phyloP scores from a whole-genome alignment of 2,113 vertebrate species.

The Tragelaphus buxtoni region DNA sequence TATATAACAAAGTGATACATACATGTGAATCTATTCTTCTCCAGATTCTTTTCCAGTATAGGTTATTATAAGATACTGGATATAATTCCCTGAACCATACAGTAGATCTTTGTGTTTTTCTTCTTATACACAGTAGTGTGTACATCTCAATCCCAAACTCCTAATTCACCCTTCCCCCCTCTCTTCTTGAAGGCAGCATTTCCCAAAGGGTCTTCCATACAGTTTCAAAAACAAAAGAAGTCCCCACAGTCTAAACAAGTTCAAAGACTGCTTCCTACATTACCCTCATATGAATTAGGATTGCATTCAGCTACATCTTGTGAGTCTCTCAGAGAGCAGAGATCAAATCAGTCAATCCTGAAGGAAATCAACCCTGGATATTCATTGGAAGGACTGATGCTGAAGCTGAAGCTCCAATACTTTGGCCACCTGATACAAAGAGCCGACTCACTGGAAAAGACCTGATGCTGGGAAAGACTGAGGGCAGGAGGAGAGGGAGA shows the following conservation, averaged over 20 bases:
- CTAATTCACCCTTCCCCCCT: background rate
- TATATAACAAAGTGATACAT: background rate
- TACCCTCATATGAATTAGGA: background rate
- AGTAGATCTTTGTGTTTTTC: background rate
- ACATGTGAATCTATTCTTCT: background rate
- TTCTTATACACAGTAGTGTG: background rate
- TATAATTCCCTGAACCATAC: background rate
- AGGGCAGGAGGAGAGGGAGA: background rate
- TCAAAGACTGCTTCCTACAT: background rate
- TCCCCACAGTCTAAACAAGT: background rate
- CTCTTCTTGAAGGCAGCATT: background rate
- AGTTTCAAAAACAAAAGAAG: background rate
- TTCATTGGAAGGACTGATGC: background rate
- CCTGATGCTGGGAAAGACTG: background rate
- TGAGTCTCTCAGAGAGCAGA: background rate
- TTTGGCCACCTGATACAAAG: background rate
- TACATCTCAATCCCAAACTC: background rate
- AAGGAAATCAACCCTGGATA: background rate
- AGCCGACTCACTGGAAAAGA: background rate
- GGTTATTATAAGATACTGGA: background rate
- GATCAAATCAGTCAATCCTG: background rate
- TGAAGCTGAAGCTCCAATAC: background rate
- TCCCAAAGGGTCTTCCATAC: background rate
- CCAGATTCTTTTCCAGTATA: background rate
- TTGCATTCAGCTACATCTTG: background rate